Evolutionary conservation across 2,113 vertebrate species (phyloP).

Genomic region (Aphyosemion australe): DNA sequence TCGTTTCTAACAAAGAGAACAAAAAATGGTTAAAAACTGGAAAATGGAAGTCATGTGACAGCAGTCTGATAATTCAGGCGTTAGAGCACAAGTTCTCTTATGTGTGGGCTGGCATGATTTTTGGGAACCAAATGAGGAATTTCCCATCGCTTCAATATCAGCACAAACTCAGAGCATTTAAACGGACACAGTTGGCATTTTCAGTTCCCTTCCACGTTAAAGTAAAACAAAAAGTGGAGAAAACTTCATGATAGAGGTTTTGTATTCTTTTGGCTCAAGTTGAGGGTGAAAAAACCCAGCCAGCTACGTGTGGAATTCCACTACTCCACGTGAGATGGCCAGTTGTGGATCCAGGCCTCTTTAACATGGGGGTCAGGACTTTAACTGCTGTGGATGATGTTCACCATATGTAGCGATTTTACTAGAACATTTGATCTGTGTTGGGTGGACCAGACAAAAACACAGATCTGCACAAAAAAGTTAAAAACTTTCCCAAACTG

Average conservation of each 20-base stretch:
- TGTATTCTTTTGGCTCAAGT: too few species aligned
- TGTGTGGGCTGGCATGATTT: neutral
- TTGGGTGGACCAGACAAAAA: too few species aligned
- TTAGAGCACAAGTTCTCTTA: slow-evolving; percentile 13
- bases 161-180: neutral
- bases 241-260: too few species aligned
- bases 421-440: too few species aligned
- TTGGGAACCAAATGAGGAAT: slow-evolving; percentile 14
- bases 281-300: slow-evolving; percentile 1
- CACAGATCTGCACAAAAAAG: too few species aligned
- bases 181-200: neutral
- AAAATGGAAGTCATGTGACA: slow-evolving; percentile 1
- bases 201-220: neutral
- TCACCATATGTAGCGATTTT: too few species aligned
- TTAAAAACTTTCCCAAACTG: too few species aligned
- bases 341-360: slow-evolving; percentile 2
- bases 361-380: too few species aligned
- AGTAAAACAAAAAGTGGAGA: too few species aligned
- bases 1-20: slow-evolving; percentile 22
- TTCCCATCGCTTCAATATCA: slow-evolving; percentile 1
- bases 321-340: slow-evolving; percentile 20
- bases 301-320: slow-evolving; percentile 57
- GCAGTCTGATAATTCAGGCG: slow-evolving; percentile 1
- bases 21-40: neutral
- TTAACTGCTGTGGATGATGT: too few species aligned